phyloP scores from a whole-genome alignment of 2,113 vertebrate genomes.

The Clupea harengus region DNA sequence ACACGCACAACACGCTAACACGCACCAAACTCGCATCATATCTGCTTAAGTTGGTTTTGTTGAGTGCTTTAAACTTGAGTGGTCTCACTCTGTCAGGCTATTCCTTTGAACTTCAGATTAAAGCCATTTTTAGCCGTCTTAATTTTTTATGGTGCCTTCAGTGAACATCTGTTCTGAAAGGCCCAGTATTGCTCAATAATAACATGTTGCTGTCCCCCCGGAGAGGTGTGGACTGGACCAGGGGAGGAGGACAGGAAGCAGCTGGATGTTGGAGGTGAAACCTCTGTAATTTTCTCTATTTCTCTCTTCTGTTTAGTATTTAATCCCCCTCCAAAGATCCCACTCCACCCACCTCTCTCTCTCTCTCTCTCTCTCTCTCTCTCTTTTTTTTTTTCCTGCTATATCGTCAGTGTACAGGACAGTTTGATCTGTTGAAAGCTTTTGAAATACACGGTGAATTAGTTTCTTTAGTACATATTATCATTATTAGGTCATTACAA shows the following conservation, averaged over 20 bases:
- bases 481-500: neutral
- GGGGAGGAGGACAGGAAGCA: slow-evolving; percentile 29
- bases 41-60: neutral
- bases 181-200: slow-evolving; percentile 43
- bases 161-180: slow-evolving; percentile 49
- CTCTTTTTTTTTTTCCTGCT: too few species aligned
- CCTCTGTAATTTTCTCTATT: slow-evolving; percentile 34
- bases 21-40: neutral
- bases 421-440: neutral
- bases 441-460: neutral
- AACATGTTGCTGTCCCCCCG: slow-evolving; percentile 38
- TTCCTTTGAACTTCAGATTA: slow-evolving; percentile 51
- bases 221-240: slow-evolving; percentile 29
- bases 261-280: slow-evolving; percentile 28
- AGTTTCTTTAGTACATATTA: neutral
- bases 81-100: neutral
- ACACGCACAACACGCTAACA: too few species aligned
- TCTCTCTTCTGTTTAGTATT: neutral
- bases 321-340: slow-evolving; percentile 9
- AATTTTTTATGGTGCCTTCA: slow-evolving; percentile 40
- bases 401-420: too few species aligned
- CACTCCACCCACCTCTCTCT: slow-evolving; percentile 16
- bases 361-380: neutral
- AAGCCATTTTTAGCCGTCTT: slow-evolving; percentile 35
- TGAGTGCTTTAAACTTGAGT: neutral